These are phyloP conservation scores for Pyrocoelia pectoralis DNA, from an alignment of 2,888 invertebrate species.

Conservation along the genomic window DNA sequence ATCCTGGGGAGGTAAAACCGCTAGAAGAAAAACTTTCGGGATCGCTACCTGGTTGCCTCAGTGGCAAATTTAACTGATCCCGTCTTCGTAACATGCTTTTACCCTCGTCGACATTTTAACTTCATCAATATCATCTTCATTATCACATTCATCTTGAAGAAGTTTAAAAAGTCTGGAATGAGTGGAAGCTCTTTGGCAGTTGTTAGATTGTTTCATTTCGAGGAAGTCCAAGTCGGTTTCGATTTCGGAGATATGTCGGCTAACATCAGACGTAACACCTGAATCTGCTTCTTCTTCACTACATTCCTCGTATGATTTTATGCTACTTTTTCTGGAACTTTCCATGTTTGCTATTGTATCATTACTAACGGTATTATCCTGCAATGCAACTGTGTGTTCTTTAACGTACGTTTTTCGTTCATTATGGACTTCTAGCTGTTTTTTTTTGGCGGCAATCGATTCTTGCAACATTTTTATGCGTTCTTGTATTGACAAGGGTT, in stretches of 20 bases:
- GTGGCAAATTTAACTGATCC: constrained; percentile 63
- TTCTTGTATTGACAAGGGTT: constrained; percentile 54
- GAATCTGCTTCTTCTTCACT: constrained; percentile 72
- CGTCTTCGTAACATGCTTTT: constrained; percentile 58
- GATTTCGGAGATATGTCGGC: constrained; percentile 71
- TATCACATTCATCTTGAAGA: constrained; percentile 67
- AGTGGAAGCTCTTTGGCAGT: constrained; percentile 75
- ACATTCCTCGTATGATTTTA: constrained; percentile 50
- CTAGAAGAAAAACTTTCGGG: constrained; percentile 64
- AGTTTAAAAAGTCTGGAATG: constrained; percentile 75
- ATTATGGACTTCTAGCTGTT: constrained; percentile 40
- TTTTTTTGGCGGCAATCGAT: constrained; percentile 42
- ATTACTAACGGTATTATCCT: constrained; percentile 28
- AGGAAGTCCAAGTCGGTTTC: constrained; percentile 71
- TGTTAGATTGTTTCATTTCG: constrained; percentile 65
- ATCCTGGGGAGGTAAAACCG: constrained; percentile 62
- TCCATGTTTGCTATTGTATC: constrained; percentile 5
- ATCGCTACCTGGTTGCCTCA: constrained; percentile 61
- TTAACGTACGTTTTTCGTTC: constrained; percentile 45
- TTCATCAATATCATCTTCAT: constrained; percentile 51
- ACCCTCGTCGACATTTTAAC: constrained; percentile 38
- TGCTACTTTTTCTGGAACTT: constrained; percentile 36
- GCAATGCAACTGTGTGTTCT: constrained; percentile 45
- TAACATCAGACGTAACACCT: constrained; percentile 75
- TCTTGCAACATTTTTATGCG: constrained; percentile 54